Evolutionary conservation across 2,113 vertebrate genomes (phyloP).

Genomic region (Colaptes auratus): DNA sequence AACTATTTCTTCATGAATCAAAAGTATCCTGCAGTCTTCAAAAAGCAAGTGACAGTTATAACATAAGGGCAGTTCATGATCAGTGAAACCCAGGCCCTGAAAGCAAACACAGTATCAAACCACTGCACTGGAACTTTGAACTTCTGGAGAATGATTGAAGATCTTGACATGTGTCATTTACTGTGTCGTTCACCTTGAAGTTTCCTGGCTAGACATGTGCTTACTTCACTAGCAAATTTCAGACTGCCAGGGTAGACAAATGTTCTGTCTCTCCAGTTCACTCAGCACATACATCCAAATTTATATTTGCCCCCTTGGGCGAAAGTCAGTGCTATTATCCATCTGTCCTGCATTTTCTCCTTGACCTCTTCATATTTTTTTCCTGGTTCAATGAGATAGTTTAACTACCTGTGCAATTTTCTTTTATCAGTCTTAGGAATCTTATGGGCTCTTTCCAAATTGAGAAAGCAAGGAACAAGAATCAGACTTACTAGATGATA

Average conservation of each 20-base stretch:
- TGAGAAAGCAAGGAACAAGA: background rate
- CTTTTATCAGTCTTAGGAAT: conserved; percentile 62
- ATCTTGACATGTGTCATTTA: conserved; percentile 51
- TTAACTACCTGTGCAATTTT: conserved; percentile 40
- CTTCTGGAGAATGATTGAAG: background rate
- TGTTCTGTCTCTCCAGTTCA: conserved; percentile 18
- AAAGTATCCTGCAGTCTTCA: background rate
- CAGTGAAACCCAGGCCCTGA: background rate
- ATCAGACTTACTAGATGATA: conserved; percentile 31
- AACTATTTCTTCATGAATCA: background rate
- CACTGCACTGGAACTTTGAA: background rate
- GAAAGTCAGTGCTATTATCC: conserved; percentile 11
- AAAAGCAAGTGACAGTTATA: background rate
- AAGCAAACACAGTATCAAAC: background rate
- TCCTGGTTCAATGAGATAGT: conserved; percentile 5
- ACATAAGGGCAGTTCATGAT: background rate
- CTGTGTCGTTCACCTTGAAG: conserved; percentile 39
- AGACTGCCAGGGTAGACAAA: conserved; percentile 41
- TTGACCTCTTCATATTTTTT: conserved; percentile 46
- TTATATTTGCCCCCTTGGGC: conserved; percentile 14
- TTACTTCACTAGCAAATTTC: conserved; percentile 33
- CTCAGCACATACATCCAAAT: conserved; percentile 27
- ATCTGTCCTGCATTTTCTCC: conserved; percentile 57
- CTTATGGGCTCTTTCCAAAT: conserved; percentile 37
- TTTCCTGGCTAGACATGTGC: background rate